These are phyloP conservation scores for Nymphalis c-album DNA, from an alignment of 2,888 invertebrate species.

Conservation along the genomic window DNA sequence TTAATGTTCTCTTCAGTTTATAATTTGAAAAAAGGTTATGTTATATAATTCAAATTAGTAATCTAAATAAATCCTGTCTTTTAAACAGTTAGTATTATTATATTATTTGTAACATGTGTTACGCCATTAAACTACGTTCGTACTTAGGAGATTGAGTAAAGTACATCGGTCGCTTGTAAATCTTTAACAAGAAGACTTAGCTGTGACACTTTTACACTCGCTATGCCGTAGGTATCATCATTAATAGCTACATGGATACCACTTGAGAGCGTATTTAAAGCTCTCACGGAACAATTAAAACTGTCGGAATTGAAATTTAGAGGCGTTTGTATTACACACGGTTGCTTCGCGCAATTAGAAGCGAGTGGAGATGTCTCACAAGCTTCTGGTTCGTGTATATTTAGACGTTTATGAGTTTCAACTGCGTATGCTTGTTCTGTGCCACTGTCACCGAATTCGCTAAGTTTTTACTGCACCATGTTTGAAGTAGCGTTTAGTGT, in stretches of 20 bases:
- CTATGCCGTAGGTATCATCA: constrained; percentile 51
- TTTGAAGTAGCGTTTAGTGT: constrained; percentile 28
- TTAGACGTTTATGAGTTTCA: constrained; percentile 50
- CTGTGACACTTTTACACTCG: constrained; percentile 49
- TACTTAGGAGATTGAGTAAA: constrained; percentile 39
- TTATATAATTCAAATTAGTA: background rate
- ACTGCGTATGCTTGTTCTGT: constrained; percentile 39
- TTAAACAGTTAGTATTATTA: constrained; percentile 1
- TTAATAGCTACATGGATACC: constrained; percentile 65
- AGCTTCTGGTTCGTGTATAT: constrained; percentile 46
- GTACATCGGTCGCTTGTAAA: constrained; percentile 46
- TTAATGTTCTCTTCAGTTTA: constrained; percentile 3
- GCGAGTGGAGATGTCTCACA: constrained; percentile 45
- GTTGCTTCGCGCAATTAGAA: constrained; percentile 48
- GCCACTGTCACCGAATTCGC: constrained; percentile 38
- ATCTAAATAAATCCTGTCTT: constrained; percentile 17
- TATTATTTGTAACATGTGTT: constrained; percentile 41
- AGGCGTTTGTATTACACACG: constrained; percentile 49
- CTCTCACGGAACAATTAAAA: constrained; percentile 59
- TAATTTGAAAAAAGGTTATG: background rate
- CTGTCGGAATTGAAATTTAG: constrained; percentile 57
- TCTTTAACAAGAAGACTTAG: constrained; percentile 47
- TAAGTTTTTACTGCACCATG: constrained; percentile 33
- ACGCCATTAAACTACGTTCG: constrained; percentile 42
- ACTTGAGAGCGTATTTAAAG: constrained; percentile 63